Conservation (phyloP, 2,888 invertebrate species). For the Cephus rjabovi region DNA sequence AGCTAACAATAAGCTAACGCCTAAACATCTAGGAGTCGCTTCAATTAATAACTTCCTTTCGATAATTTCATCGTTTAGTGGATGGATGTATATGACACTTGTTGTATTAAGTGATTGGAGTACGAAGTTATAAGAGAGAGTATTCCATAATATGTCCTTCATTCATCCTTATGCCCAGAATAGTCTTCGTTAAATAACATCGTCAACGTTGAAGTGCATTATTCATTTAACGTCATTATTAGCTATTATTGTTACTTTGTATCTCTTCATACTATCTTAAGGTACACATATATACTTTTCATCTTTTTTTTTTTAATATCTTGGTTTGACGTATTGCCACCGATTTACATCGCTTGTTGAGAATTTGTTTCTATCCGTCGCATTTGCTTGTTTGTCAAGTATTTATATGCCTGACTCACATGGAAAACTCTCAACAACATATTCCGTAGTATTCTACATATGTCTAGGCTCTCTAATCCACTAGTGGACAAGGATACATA, state of each 20-base stretch:
- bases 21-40: conserved; percentile 40
- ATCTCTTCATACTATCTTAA: conserved; percentile 38
- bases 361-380: neutral
- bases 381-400: neutral
- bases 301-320: conserved; percentile 20
- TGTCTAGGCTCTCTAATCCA: neutral
- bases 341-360: conserved; percentile 19
- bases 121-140: neutral
- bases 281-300: conserved; percentile 11
- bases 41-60: conserved; percentile 16
- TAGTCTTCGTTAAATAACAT: conserved; percentile 9
- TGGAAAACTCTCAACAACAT: neutral
- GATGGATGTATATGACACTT: neutral
- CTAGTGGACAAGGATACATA: neutral
- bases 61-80: neutral
- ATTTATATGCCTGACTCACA: neutral
- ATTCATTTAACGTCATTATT: conserved; percentile 28
- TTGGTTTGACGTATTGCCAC: conserved; percentile 52
- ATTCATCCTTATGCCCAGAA: conserved; percentile 8
- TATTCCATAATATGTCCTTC: conserved; percentile 8
- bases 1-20: conserved; percentile 28
- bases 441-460: neutral
- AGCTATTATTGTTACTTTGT: conserved; percentile 33
- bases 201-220: conserved; percentile 29
- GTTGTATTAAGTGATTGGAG: neutral